phyloP scores from a whole-genome alignment of 1,140 invertebrate species.

The Mesaphorura yosii region DNA sequence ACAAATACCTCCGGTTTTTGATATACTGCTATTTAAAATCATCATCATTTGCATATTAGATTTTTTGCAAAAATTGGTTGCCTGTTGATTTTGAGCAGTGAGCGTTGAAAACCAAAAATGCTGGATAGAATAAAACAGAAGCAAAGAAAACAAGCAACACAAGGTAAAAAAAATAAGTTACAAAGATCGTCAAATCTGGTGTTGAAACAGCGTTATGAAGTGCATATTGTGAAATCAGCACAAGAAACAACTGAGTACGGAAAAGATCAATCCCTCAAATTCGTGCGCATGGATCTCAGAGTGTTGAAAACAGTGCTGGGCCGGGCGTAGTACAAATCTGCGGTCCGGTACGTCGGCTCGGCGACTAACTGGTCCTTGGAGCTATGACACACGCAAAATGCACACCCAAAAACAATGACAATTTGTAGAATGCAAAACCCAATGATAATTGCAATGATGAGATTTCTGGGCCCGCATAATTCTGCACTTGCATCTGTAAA shows the following conservation, averaged over 20 bases:
- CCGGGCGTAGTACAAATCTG: conserved; percentile 20
- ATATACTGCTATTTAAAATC: no score
- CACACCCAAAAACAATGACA: conserved; percentile 22
- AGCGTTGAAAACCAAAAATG: no score
- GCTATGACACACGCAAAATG: conserved; percentile 21
- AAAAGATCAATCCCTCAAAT: conserved; percentile 5
- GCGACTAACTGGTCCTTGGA: conserved; percentile 17
- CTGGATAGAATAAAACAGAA: no score
- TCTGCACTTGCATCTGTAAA: conserved; percentile 19
- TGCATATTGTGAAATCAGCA: not conserved
- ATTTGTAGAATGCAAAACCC: conserved; percentile 29
- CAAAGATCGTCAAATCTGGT: not conserved
- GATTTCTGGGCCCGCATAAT: conserved; percentile 23
- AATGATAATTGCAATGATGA: conserved; percentile 25
- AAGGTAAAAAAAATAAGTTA: no score
- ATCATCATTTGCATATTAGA: no score
- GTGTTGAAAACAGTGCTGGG: conserved; percentile 20
- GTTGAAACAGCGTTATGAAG: not conserved
- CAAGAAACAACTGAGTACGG: not conserved
- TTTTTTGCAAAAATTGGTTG: no score
- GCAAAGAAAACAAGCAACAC: no score
- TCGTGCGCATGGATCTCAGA: conserved; percentile 18
- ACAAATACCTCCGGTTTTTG: no score
- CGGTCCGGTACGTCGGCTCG: conserved; percentile 7
- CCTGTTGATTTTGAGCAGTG: not conserved